A percentile compares a stretch with the other conserved stretches of the same genome.
Evolutionary conservation across 2,113 vertebrate species (phyloP).

Genomic region (Excalfactoria chinensis): DNA sequence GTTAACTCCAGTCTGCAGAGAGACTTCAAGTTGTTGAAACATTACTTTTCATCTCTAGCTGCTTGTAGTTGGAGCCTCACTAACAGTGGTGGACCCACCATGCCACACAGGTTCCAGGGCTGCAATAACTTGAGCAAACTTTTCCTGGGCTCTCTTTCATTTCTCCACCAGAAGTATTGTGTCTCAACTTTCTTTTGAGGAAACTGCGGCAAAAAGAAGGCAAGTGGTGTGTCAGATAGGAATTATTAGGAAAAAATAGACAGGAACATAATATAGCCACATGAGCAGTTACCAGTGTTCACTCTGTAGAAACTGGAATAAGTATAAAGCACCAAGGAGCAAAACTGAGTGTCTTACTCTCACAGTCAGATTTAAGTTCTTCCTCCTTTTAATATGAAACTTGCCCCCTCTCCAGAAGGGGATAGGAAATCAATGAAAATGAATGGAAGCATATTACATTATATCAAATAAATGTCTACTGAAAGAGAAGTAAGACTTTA

Average conservation of each 20-base stretch:
- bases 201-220: constrained; percentile 10
- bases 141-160: background rate
- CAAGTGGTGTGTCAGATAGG: background rate
- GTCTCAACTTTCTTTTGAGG: background rate
- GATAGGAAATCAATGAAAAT: constrained; percentile 50
- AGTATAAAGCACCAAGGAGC: background rate
- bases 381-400: constrained; percentile 7
- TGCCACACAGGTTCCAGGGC: background rate
- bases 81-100: background rate
- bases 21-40: background rate
- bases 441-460: background rate
- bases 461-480: background rate
- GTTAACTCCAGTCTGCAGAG: background rate
- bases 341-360: background rate
- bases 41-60: background rate
- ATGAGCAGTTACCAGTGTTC: background rate
- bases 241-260: background rate
- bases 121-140: background rate
- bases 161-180: background rate
- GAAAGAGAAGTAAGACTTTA: constrained; percentile 29
- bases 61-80: background rate
- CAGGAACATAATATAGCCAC: background rate
- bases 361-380: background rate
- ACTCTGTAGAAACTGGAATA: background rate
- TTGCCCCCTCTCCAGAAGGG: background rate